Percentiles rank a stretch among this genome's conserved stretches.
These are phyloP conservation scores for Mastomys natalensis DNA, from an alignment of 2,113 vertebrate genomes.

Conservation along the genomic window DNA sequence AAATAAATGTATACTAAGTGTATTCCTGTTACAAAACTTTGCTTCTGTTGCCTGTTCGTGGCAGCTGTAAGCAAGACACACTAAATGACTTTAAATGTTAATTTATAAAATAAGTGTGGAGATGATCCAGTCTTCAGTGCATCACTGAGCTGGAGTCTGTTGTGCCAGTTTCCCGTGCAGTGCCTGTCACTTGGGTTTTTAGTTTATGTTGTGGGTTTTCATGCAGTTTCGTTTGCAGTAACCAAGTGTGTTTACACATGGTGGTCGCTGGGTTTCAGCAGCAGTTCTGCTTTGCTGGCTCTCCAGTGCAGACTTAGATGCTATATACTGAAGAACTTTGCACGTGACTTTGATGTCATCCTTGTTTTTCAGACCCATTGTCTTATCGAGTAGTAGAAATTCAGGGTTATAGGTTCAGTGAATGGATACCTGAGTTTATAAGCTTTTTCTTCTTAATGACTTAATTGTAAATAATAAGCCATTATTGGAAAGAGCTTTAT, in stretches of 20 bases:
- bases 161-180: background rate
- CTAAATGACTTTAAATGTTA: background rate
- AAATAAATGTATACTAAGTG: constrained; percentile 18
- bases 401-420: background rate
- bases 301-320: background rate
- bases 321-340: constrained; percentile 9
- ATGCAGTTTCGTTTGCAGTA: constrained; percentile 10
- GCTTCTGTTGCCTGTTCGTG: background rate
- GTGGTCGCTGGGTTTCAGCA: constrained; percentile 46
- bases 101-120: background rate
- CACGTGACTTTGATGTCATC: background rate
- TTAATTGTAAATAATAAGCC: background rate
- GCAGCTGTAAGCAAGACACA: background rate
- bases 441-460: background rate
- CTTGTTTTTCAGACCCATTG: background rate
- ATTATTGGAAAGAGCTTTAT: constrained; percentile 28
- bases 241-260: background rate
- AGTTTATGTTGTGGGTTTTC: background rate
- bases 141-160: background rate
- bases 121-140: background rate
- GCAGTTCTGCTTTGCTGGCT: background rate
- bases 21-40: background rate
- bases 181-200: no score
- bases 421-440: background rate
- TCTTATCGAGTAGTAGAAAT: constrained; percentile 2